Percentiles rank a stretch among this genome's conserved stretches.
phyloP scores from a whole-genome alignment of 2,888 invertebrate species.

The Temnothorax unifasciatus region DNA sequence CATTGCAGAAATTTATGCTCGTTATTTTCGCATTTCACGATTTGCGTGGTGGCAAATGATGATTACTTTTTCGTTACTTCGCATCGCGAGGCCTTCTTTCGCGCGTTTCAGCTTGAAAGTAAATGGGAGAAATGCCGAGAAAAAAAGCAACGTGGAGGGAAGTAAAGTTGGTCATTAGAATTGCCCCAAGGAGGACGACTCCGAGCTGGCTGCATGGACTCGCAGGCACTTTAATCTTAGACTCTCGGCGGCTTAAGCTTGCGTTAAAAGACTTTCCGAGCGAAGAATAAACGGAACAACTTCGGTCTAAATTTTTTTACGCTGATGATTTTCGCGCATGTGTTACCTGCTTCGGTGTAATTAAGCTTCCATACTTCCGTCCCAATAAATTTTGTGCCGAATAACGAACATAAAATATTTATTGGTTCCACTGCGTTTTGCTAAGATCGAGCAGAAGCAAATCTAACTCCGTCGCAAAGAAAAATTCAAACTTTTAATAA shows the following conservation, averaged over 20 bases:
- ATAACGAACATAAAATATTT: neutral
- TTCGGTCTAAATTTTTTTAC: constrained; percentile 70
- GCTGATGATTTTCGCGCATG: constrained; percentile 67
- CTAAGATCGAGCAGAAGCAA: neutral
- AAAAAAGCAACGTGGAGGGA: constrained; percentile 1
- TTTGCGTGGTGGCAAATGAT: constrained; percentile 15
- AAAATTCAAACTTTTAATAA: constrained; percentile 22
- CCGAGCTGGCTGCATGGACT: constrained; percentile 75
- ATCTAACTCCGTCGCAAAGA: neutral
- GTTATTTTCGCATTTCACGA: constrained; percentile 16
- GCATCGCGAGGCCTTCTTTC: constrained; percentile 13
- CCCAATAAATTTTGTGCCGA: neutral
- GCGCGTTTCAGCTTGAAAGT: constrained; percentile 63
- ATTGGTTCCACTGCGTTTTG: neutral
- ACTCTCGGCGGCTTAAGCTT: constrained; percentile 79
- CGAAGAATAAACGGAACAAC: constrained; percentile 38
- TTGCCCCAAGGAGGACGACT: constrained; percentile 76
- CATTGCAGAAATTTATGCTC: constrained; percentile 14
- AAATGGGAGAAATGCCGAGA: constrained; percentile 12
- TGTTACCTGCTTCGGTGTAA: neutral
- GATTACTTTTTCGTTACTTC: constrained; percentile 25
- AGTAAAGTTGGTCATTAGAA: constrained; percentile 79
- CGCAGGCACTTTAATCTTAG: constrained; percentile 82
- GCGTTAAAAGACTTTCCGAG: constrained; percentile 69
- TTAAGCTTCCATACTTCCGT: neutral